Percentiles rank a stretch among this genome's conserved stretches.
phyloP scores from a whole-genome alignment of 1,140 invertebrate genomes.

The Neodiprion virginianus region DNA sequence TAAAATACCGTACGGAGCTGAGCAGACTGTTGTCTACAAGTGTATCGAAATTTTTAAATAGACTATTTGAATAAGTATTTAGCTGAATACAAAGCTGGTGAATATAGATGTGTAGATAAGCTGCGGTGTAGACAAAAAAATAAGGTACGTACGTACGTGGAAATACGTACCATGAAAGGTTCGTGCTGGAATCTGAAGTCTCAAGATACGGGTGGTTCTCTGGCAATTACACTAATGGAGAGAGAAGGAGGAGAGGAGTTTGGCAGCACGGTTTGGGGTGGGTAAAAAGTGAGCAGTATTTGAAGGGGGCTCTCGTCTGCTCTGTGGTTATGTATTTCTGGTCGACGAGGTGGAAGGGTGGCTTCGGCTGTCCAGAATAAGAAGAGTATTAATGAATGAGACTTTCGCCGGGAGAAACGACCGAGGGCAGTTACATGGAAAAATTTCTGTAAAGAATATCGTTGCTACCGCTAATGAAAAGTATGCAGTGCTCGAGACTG shows the following conservation, averaged over 20 bases:
- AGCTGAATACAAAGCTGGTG: too few relatives aligned
- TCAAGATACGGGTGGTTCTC: not conserved
- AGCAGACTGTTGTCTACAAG: not conserved
- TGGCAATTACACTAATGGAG: slow-evolving; percentile 5
- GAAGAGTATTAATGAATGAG: slow-evolving; percentile 46
- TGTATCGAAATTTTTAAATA: too few relatives aligned
- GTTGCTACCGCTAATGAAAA: slow-evolving; percentile 39
- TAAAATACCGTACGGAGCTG: not conserved
- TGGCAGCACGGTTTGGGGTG: slow-evolving; percentile 3
- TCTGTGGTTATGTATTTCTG: slow-evolving; percentile 23
- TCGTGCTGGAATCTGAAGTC: not conserved
- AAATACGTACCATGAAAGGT: too few relatives aligned
- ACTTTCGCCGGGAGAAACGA: slow-evolving; percentile 17
- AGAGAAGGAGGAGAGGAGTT: slow-evolving; percentile 13
- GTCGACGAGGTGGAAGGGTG: not conserved
- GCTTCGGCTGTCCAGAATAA: slow-evolving; percentile 35
- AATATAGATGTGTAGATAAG: too few relatives aligned
- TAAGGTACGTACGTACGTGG: too few relatives aligned
- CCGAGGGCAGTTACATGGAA: slow-evolving; percentile 21
- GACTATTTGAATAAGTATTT: too few relatives aligned
- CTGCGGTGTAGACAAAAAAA: too few relatives aligned
- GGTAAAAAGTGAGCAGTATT: slow-evolving; percentile 17
- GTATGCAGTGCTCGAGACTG: slow-evolving; percentile 32
- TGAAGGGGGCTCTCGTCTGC: slow-evolving; percentile 19
- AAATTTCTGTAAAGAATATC: slow-evolving; percentile 38